These are phyloP conservation scores for Nothocercus julius DNA, from an alignment of 2,113 vertebrate species.

Conservation along the genomic window DNA sequence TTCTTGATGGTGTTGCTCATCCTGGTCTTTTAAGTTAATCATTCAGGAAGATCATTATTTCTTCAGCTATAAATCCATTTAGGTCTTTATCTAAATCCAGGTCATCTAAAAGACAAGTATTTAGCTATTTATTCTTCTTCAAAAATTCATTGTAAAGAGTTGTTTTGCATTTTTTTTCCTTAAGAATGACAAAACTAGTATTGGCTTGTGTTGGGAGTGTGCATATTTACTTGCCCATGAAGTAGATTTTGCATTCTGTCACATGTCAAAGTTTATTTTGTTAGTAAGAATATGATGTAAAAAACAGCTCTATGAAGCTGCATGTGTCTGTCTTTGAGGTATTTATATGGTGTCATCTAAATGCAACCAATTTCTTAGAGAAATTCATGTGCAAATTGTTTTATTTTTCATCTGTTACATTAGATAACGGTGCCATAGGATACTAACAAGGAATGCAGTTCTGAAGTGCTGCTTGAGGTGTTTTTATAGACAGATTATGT, in stretches of 20 bases:
- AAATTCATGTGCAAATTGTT: background rate
- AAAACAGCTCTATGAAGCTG: background rate
- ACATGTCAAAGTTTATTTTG: background rate
- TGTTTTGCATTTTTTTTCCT: background rate
- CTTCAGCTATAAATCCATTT: background rate
- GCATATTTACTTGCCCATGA: background rate
- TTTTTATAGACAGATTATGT: background rate
- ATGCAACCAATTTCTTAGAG: background rate
- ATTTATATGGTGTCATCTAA: background rate
- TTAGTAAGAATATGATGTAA: background rate
- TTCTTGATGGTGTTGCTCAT: background rate
- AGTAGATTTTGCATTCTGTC: background rate
- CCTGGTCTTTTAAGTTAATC: background rate
- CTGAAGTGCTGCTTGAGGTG: background rate
- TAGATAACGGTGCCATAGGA: background rate
- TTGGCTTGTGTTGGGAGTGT: background rate
- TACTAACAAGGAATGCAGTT: background rate
- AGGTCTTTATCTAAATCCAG: background rate
- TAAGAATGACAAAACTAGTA: background rate
- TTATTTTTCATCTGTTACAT: background rate
- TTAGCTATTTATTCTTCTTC: background rate
- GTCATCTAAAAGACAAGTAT: background rate
- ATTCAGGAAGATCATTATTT: background rate
- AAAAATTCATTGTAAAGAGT: background rate
- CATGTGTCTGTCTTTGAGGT: background rate